phyloP scores from a whole-genome alignment of 2,797 vertebrate species.

The Catharus ustulatus region DNA sequence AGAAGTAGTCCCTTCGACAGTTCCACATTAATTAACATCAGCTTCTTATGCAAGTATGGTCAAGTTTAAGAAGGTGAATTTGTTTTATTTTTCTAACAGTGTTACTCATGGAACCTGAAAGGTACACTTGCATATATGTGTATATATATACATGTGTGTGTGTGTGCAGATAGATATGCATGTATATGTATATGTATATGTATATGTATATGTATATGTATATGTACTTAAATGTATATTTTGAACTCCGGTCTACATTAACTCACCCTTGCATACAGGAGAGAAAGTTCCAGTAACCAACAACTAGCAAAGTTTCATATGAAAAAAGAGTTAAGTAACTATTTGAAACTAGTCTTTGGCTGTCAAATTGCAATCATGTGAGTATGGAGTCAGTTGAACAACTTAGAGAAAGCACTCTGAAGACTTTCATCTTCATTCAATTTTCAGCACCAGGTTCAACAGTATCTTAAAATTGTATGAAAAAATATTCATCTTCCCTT shows the following conservation, averaged over 20 bases:
- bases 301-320: neutral
- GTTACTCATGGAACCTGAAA: neutral
- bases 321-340: neutral
- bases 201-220: neutral
- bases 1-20: neutral
- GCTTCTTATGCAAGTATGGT: neutral
- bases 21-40: neutral
- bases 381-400: neutral
- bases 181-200: accelerated
- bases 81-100: neutral
- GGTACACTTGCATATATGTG: neutral
- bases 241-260: neutral
- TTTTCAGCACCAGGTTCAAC: neutral
- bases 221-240: too few relatives aligned
- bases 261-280: neutral
- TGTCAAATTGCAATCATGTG: neutral
- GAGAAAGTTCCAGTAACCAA: neutral
- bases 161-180: too few relatives aligned
- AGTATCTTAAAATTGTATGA: neutral
- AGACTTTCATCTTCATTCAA: neutral
- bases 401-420: neutral
- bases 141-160: accelerated
- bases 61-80: neutral
- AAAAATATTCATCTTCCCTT: neutral
- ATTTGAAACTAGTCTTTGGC: neutral